phyloP scores from a whole-genome alignment of 2,113 vertebrate genomes.

The Oxyura jamaicensis region DNA sequence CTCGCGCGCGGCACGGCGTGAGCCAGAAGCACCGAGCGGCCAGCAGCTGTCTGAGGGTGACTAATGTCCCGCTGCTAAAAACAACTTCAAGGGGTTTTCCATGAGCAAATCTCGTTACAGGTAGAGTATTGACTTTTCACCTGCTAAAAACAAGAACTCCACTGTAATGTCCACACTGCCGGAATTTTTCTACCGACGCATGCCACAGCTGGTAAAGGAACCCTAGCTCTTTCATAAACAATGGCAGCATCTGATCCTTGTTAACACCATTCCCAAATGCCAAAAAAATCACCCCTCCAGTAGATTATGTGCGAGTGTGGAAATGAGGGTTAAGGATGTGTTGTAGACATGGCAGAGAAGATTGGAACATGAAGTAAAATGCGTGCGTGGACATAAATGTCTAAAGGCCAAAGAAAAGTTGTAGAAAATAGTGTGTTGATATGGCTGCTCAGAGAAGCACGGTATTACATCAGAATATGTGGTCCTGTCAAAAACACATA shows the following conservation, averaged over 20 bases:
- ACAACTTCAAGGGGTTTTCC: constrained; percentile 65
- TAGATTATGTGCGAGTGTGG: constrained; percentile 10
- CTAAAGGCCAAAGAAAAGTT: not conserved
- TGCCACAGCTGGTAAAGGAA: not conserved
- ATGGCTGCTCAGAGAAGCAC: not conserved
- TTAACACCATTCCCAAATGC: constrained; percentile 3
- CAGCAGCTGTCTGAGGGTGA: constrained; percentile 55
- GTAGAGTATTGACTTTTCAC: constrained; percentile 5
- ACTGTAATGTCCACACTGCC: not conserved
- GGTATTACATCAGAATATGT: not conserved
- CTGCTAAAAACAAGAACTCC: constrained; percentile 42
- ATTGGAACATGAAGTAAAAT: not conserved
- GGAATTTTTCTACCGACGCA: not conserved
- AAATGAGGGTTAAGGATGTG: not conserved
- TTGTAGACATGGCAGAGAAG: not conserved
- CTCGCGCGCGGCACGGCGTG: not conserved
- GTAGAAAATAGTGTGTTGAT: not conserved
- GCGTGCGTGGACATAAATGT: fast-evolving
- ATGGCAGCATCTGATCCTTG: constrained; percentile 47
- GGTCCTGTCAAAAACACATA: not conserved
- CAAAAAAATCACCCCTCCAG: not conserved
- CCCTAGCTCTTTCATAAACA: not conserved
- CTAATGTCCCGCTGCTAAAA: constrained; percentile 61
- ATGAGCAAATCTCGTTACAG: constrained; percentile 44
- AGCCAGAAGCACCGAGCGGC: constrained; percentile 4